A percentile compares a stretch with the other conserved stretches of the same genome.
Evolutionary conservation across 2,113 vertebrate genomes (phyloP).

Genomic region (Paracanthobrama guichenoti): DNA sequence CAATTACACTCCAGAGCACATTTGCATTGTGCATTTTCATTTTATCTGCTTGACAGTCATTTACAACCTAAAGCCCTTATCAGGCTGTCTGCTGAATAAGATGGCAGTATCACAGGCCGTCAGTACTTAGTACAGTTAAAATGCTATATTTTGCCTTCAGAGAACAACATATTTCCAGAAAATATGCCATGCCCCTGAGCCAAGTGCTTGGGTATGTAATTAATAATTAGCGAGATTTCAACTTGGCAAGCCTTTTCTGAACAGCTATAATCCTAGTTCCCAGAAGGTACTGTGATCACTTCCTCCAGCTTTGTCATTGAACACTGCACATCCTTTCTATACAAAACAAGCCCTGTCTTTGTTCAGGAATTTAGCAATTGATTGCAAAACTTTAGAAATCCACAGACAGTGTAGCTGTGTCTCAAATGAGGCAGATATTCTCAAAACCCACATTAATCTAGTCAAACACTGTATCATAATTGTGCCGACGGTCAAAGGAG

Average conservation of each 20-base stretch:
- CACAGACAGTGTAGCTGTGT: slow-evolving; percentile 6
- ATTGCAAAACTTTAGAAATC: neutral
- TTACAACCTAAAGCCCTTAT: neutral
- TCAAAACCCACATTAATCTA: neutral
- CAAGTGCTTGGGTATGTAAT: slow-evolving; percentile 51
- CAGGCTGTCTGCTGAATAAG: slow-evolving; percentile 8
- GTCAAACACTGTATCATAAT: neutral
- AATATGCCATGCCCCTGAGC: slow-evolving; percentile 44
- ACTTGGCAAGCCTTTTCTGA: slow-evolving; percentile 46
- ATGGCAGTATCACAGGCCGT: slow-evolving; percentile 2
- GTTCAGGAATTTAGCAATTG: slow-evolving; percentile 4
- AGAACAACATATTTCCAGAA: slow-evolving; percentile 44
- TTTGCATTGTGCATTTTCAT: slow-evolving; percentile 10
- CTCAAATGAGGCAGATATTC: neutral
- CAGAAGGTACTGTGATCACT: slow-evolving; percentile 21
- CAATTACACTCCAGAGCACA: slow-evolving; percentile 6
- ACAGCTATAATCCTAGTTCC: slow-evolving; percentile 45
- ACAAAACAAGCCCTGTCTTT: slow-evolving; percentile 7
- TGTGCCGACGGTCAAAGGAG: neutral
- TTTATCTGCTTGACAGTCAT: slow-evolving; percentile 4
- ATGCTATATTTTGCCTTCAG: slow-evolving; percentile 10
- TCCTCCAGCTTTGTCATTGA: slow-evolving; percentile 36
- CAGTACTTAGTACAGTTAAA: neutral
- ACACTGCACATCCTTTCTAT: slow-evolving; percentile 22
- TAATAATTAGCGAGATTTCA: slow-evolving; percentile 54